Base-by-base conservation (phyloP, 2,113 vertebrate species). In the Eudyptes chrysolophus region DNA sequence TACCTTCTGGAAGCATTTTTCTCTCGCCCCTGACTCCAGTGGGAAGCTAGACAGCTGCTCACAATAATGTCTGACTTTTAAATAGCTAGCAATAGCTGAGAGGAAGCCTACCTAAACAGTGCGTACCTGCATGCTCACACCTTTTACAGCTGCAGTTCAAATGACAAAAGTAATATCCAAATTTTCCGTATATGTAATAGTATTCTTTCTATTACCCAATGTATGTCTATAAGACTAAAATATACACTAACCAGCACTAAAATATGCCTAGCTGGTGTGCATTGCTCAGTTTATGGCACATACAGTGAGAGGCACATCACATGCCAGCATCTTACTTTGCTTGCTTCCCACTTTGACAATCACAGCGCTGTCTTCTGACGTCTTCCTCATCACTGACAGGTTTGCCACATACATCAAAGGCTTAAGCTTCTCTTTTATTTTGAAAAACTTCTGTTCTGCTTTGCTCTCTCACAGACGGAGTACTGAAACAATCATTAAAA, bases 391-490 rank as follows among this genome's bases (percentile, higher is more conserved):
- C 78, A 32, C 81, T 95, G 92, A 94, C 95, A 97, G 91, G 74
- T 90, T 96, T 95, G 89, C 87, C 81, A 85, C 44, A 61, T 60
- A 55, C 68, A 94, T 85, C 89, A 93, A 92, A 96, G 78, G 77
- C 81, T 77, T 94, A 72, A 69, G 84, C 29, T 82, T 87, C 70
- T 46, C 77, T 89, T 96, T 89, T 92, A 65, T 95, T 96, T 96
- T 94, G 65, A 87, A 92, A 95, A 95, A 84, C 94, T 97, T 96
- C 94, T 87, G 94, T 94, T 96, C 76, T 90, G 36, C 88, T 93
- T 93, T 93, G 27, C 24, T 87, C 1, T 93, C 77, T 95, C 84
- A 72, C 61, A 95, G 84, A 84, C 61, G 77, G 78, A 87, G 70
- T 83, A 89, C 61, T 71, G 76, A 86, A 96, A 95, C 92, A 81